Evolutionary conservation across 2,113 vertebrate species (phyloP).

Genomic region (Antechinus flavipes): DNA sequence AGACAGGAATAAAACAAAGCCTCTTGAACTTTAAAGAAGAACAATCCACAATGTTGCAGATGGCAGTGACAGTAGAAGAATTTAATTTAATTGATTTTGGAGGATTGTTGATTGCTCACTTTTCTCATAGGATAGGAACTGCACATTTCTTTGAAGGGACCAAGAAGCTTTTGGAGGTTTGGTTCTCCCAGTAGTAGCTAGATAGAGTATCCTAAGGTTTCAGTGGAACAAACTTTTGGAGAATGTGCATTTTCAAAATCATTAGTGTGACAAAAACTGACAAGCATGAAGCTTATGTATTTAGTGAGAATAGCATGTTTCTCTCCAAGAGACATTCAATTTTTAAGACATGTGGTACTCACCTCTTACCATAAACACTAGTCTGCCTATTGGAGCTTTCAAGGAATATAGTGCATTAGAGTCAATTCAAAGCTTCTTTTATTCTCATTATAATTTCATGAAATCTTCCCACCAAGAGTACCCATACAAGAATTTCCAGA

Average conservation of each 20-base stretch:
- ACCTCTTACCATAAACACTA: constrained; percentile 97
- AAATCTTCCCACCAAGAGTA: constrained; percentile 94
- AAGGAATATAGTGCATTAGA: constrained; percentile 93
- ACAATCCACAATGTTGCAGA: too few relatives aligned
- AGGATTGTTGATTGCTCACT: too few relatives aligned
- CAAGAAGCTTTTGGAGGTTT: too few relatives aligned
- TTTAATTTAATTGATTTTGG: too few relatives aligned
- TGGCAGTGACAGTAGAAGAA: too few relatives aligned
- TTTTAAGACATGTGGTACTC: constrained; percentile 94
- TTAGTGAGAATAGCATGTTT: constrained; percentile 80
- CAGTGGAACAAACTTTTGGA: constrained; percentile 97
- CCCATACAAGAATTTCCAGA: constrained; percentile 94
- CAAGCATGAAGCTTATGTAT: constrained; percentile 98
- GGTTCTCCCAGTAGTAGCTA: too few relatives aligned
- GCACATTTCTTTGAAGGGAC: too few relatives aligned
- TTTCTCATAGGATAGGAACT: too few relatives aligned
- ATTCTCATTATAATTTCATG: constrained; percentile 96
- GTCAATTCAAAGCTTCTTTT: constrained; percentile 96
- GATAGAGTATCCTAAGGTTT: constrained; percentile 75
- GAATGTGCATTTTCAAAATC: constrained; percentile 97
- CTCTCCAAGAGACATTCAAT: constrained; percentile 93
- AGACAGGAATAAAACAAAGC: too few relatives aligned
- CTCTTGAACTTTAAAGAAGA: too few relatives aligned
- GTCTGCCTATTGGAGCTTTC: constrained; percentile 93
- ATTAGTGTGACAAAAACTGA: constrained; percentile 97